phyloP scores from a whole-genome alignment of 2,797 vertebrate species.

The Salmo trutta region DNA sequence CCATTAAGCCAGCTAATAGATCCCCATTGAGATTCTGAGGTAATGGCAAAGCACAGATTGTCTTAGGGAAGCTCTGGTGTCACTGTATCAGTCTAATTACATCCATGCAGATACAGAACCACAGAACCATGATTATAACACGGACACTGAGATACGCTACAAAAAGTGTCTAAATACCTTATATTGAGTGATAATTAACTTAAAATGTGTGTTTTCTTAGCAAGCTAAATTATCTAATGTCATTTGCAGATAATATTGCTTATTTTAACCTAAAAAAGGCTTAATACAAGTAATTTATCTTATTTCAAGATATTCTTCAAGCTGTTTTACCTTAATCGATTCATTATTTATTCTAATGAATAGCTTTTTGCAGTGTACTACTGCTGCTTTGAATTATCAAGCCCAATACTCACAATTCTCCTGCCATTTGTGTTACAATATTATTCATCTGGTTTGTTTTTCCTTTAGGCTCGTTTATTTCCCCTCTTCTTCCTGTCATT shows the following conservation, averaged over 20 bases:
- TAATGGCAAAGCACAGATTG: slow-evolving; percentile 1
- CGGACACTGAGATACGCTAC: background rate
- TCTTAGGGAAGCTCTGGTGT: background rate
- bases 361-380: background rate
- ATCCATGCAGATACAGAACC: background rate
- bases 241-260: too few relatives aligned
- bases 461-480: background rate
- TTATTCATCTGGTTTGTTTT: background rate
- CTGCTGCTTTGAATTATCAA: background rate
- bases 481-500: background rate
- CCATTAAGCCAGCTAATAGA: slow-evolving; percentile 18
- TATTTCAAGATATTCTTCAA: too few relatives aligned
- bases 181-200: too few relatives aligned
- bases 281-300: too few relatives aligned
- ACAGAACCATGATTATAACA: background rate
- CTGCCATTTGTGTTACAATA: background rate
- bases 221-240: too few relatives aligned
- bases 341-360: too few relatives aligned
- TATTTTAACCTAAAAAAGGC: too few relatives aligned
- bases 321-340: too few relatives aligned
- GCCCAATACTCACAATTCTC: background rate
- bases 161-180: too few relatives aligned
- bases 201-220: too few relatives aligned
- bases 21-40: slow-evolving; percentile 11
- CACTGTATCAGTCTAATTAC: background rate